Evolutionary conservation across 2,888 invertebrate species (phyloP).

Genomic region (Schizaphis graminum): DNA sequence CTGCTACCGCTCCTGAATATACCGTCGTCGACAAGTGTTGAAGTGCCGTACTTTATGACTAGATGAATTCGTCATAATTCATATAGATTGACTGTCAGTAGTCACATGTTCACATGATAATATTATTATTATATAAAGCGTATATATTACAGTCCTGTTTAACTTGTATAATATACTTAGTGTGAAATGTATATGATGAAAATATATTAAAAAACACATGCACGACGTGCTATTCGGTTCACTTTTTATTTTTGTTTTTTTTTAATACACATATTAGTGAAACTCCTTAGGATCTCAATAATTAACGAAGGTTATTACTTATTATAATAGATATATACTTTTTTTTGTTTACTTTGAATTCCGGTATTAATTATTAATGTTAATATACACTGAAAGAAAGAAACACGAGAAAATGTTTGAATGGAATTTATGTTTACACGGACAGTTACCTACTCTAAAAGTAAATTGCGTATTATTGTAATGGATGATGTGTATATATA

Average conservation of each 20-base stretch:
- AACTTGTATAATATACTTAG: background rate
- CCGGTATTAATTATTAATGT: background rate
- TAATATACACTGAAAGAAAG: background rate
- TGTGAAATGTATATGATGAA: background rate
- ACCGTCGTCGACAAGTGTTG: conserved; percentile 11
- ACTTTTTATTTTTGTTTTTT: background rate
- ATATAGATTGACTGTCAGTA: conserved; percentile 39
- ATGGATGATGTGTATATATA: background rate
- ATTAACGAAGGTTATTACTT: background rate
- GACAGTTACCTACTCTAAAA: conserved; percentile 12
- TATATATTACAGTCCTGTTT: background rate
- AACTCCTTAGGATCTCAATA: background rate
- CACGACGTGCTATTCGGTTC: background rate
- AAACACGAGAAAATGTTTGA: conserved; percentile 11
- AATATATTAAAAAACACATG: background rate
- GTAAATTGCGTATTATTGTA: conserved; percentile 28
- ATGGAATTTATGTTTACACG: conserved; percentile 18
- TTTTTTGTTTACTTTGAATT: background rate
- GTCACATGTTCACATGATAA: background rate
- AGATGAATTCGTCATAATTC: conserved; percentile 32
- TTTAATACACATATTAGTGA: background rate
- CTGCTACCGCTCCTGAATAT: background rate
- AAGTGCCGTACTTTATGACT: background rate
- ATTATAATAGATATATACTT: background rate
- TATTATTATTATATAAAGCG: background rate